A percentile compares a stretch with the other conserved stretches of the same genome.
Evolutionary conservation across 2,797 vertebrate genomes (phyloP).

Genomic region (Scleropages formosus): DNA sequence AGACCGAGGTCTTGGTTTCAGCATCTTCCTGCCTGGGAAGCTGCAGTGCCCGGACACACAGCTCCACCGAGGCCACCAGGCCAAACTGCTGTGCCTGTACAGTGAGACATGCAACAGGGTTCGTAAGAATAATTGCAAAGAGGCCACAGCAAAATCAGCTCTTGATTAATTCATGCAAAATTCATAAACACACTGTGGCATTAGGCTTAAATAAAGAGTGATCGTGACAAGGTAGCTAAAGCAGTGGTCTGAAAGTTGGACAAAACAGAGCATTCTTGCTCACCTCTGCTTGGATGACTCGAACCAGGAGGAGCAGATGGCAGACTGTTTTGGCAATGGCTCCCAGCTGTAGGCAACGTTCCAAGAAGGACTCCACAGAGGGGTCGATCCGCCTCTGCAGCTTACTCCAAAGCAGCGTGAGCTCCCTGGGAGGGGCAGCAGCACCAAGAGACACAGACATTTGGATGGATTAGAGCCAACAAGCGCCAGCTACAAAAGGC

Average conservation of each 20-base stretch:
- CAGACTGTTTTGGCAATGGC: constrained; percentile 92
- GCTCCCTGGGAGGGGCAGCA: constrained; percentile 73
- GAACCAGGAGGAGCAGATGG: constrained; percentile 93
- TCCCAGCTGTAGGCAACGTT: constrained; percentile 94
- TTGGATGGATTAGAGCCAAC: background rate
- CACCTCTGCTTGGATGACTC: constrained; percentile 93
- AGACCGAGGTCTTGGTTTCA: constrained; percentile 86
- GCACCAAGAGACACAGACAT: background rate
- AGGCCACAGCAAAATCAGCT: background rate
- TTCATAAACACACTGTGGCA: background rate
- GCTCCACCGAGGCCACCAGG: constrained; percentile 82
- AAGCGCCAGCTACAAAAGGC: background rate
- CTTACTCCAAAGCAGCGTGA: constrained; percentile 95
- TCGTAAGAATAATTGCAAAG: background rate
- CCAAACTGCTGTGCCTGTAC: constrained; percentile 83
- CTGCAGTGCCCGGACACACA: constrained; percentile 94
- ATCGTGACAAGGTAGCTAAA: background rate
- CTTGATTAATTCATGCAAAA: background rate
- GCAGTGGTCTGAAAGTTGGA: background rate
- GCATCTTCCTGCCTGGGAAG: constrained; percentile 84
- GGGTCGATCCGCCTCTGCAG: constrained; percentile 90
- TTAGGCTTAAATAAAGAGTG: background rate
- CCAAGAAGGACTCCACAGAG: constrained; percentile 86
- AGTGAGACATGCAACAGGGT: background rate
- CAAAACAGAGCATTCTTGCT: constrained; percentile 23